A percentile compares a stretch with the other conserved stretches of the same genome.
phyloP scores from a whole-genome alignment of 1,140 invertebrate genomes.

The Drosophila kohkoa region DNA sequence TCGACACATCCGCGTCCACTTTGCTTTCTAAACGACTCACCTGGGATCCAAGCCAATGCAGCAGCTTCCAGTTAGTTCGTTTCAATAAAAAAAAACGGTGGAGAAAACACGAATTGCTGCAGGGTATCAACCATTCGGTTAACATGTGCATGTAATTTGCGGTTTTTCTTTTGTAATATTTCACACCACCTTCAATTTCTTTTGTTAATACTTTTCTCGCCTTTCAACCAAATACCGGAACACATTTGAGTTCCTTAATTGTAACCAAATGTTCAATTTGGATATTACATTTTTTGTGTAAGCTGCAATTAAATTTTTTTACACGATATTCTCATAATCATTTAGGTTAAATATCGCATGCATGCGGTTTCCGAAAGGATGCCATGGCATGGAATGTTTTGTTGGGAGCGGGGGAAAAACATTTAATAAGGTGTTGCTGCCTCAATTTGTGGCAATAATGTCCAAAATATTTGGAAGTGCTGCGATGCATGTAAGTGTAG shows the following conservation, averaged over 20 bases:
- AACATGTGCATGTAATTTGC: constrained; percentile 75
- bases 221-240: constrained; percentile 47
- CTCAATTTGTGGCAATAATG: constrained; percentile 71
- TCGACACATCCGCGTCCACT: constrained; percentile 14
- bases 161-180: constrained; percentile 50
- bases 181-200: constrained; percentile 17
- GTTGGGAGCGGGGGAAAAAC: constrained; percentile 5
- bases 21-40: constrained; percentile 64
- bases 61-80: constrained; percentile 14
- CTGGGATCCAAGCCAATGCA: constrained; percentile 39
- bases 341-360: constrained; percentile 43
- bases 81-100: constrained; percentile 49
- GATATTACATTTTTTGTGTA: constrained; percentile 10
- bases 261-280: constrained; percentile 39
- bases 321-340: constrained; percentile 49
- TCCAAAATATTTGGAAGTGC: constrained; percentile 23
- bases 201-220: constrained; percentile 77
- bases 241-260: constrained; percentile 33
- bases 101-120: constrained; percentile 43
- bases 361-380: constrained; percentile 56
- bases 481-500: not conserved
- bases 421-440: constrained; percentile 43
- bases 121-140: constrained; percentile 3
- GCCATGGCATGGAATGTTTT: constrained; percentile 19
- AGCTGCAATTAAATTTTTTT: constrained; percentile 59